A percentile compares a stretch with the other conserved stretches of the same genome.
Conservation (phyloP, 1,140 invertebrate species). For the Rhopalosiphum padi region DNA sequence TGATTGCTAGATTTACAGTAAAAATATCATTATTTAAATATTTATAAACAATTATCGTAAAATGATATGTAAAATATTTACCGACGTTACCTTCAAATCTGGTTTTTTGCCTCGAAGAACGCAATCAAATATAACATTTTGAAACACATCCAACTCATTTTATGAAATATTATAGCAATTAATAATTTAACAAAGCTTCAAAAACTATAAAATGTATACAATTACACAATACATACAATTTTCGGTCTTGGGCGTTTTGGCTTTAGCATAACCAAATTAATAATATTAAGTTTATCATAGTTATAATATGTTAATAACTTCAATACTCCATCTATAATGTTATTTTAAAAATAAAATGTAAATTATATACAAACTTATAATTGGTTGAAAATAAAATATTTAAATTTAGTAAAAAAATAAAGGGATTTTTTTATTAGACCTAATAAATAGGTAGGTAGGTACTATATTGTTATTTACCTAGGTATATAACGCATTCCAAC, state of each 20-base stretch:
- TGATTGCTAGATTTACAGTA: neutral
- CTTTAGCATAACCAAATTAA: neutral
- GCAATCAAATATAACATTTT: neutral
- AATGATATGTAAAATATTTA: neutral
- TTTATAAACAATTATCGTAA: neutral
- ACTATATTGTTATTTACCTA: neutral
- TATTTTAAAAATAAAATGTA: neutral
- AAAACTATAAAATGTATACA: neutral
- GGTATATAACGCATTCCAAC: neutral
- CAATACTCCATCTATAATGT: neutral
- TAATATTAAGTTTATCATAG: neutral
- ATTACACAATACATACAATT: neutral
- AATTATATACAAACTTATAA: neutral
- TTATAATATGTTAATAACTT: conserved; percentile 9
- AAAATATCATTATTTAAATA: neutral
- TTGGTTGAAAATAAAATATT: neutral
- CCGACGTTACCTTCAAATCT: neutral
- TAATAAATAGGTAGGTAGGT: too few relatives aligned
- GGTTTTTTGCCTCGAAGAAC: neutral
- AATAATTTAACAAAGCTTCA: neutral
- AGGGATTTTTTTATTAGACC: too few relatives aligned
- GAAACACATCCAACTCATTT: neutral
- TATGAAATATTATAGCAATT: neutral
- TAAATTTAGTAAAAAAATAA: too few relatives aligned
- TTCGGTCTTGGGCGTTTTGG: neutral